Evolutionary conservation across 2,888 invertebrate genomes (phyloP).

Genomic region (Thysanoteuthis rhombus): DNA sequence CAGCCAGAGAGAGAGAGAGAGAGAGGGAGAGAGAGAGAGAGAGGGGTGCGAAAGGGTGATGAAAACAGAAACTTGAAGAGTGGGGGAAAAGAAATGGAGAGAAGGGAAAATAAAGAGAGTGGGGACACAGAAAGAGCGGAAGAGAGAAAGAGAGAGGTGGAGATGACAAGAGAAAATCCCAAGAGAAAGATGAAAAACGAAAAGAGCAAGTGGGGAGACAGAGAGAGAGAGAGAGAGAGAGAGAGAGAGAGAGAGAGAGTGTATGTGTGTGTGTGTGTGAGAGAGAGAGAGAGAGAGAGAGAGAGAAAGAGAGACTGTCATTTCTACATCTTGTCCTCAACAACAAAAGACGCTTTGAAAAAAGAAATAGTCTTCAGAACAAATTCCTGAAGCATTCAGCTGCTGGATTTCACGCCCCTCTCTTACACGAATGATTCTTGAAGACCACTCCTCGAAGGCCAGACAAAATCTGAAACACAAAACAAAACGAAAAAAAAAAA

Average conservation of each 20-base stretch:
- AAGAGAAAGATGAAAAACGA: too few relatives aligned
- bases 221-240: background rate
- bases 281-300: background rate
- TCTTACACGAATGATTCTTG: background rate
- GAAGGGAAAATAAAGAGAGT: too few relatives aligned
- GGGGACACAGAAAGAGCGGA: too few relatives aligned
- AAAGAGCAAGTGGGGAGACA: background rate
- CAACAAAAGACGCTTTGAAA: background rate
- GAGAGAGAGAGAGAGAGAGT: background rate
- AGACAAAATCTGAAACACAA: background rate
- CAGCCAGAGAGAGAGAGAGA: background rate
- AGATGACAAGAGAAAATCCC: background rate
- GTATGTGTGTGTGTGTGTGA: too few relatives aligned
- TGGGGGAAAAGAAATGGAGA: too few relatives aligned
- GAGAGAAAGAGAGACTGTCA: background rate
- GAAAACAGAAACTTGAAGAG: too few relatives aligned
- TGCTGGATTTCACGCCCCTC: background rate
- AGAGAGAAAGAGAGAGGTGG: too few relatives aligned
- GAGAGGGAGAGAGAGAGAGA: background rate
- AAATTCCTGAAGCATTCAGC: background rate
- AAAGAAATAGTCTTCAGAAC: too few relatives aligned
- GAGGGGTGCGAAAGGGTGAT: too few relatives aligned
- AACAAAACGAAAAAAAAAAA: background rate
- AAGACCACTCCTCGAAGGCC: background rate
- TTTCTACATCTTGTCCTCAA: too few relatives aligned